Base-by-base conservation (phyloP, 92 coral and sea anemone species). In the Pocillopora grandis region DNA sequence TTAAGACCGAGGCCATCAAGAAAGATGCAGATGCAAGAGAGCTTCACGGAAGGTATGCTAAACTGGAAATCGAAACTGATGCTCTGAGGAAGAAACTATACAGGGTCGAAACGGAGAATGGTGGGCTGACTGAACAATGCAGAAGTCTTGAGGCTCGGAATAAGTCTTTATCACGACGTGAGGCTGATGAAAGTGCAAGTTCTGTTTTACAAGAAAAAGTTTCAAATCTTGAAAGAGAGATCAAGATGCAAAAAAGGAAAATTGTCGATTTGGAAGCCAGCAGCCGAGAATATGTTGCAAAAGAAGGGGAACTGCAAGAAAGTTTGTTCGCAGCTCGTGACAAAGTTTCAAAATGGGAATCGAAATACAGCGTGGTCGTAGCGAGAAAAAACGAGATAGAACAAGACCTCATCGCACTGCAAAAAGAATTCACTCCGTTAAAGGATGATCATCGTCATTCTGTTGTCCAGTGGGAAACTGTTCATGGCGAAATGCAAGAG, bases 351-450 rank as follows among this genome's bases (percentile, higher is more conserved):
- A 90, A 84, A 82, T 86, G 91, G 94, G 85, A 92, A 76, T 74
- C 91, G 8, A 88, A 90, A 36, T 92, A 95, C 86, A 81, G 83
- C 52, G 80, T 87, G 49, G 84, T 86, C 8, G 79, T 66, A 20
- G 84, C 85, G 20, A 85, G 90, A 21, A 95, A 92, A 77, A 84
- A 75, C 21, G 94, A 95, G 72, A 77, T 95, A 21, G 98, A 95
- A 17, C 90, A 86, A 13, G 91, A 86, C n/a, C 81, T 95, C 36
- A 55, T 84, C 18, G 84, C 83, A 35, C 74, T 89, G 31, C 92
- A 90, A 72, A 90, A 80, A 56, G 95, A 94, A 64, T 80, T 85
- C 71, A 83, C 79, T 37, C 91, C 94, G 9, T 66, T 95, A 52
- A 92, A 90, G 77, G 94, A 90, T n/a, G 89, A 61, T 16, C 92